Conservation (phyloP, 2,797 vertebrate species). For the Petrocephalus schoutedeni region DNA sequence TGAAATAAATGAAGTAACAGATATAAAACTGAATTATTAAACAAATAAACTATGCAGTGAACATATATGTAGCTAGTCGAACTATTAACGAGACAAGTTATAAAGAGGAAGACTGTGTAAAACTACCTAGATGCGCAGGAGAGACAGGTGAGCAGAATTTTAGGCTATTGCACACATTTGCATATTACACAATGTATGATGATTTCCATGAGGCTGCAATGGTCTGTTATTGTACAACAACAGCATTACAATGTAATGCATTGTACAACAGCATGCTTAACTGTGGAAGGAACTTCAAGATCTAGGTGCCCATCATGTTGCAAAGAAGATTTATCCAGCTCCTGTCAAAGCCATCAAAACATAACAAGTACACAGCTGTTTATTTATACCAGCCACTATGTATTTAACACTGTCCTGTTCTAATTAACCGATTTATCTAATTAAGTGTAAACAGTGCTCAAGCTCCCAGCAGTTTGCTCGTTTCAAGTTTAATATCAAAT, state of each 20-base stretch:
- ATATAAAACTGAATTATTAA: not conserved
- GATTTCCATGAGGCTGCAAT: too few species aligned
- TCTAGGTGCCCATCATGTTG: not conserved
- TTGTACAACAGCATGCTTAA: not conserved
- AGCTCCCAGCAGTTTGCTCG: not conserved
- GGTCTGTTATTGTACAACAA: not conserved
- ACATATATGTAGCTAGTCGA: not conserved
- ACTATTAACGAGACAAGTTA: not conserved
- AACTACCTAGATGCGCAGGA: not conserved
- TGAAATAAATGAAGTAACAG: not conserved
- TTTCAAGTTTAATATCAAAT: slow-evolving; percentile 2
- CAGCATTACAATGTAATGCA: not conserved
- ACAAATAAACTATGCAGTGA: not conserved
- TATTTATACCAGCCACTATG: not conserved
- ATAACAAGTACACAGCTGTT: not conserved
- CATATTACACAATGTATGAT: too few species aligned
- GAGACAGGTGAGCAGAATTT: not conserved
- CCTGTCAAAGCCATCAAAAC: not conserved
- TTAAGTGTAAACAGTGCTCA: not conserved
- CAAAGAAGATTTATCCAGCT: not conserved
- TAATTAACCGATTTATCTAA: slow-evolving; percentile 7
- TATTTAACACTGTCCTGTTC: not conserved
- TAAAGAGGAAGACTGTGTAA: not conserved
- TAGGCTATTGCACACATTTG: not conserved
- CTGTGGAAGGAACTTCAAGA: not conserved